phyloP scores from a whole-genome alignment of 2,888 invertebrate species.

The Cryptophagus acutangulus region DNA sequence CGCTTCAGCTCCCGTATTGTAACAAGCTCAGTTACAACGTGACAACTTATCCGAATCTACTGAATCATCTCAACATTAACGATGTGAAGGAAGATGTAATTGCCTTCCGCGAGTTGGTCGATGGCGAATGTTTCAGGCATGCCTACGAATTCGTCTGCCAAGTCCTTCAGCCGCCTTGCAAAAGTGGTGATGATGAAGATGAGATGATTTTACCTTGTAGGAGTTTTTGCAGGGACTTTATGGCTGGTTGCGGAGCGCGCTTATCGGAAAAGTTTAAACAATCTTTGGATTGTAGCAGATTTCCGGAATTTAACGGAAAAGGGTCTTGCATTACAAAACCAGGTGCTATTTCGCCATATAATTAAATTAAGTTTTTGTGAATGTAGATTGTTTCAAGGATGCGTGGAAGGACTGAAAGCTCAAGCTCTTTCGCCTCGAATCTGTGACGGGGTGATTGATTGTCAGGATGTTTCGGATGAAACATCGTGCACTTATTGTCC shows the following conservation, averaged over 20 bases:
- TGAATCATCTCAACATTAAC: conserved; percentile 59
- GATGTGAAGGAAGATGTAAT: conserved; percentile 73
- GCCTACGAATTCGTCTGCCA: conserved; percentile 89
- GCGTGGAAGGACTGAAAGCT: conserved; percentile 67
- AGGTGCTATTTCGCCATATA: conserved; percentile 47
- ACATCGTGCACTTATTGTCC: conserved; percentile 74
- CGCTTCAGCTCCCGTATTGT: conserved; percentile 65
- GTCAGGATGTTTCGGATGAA: conserved; percentile 79
- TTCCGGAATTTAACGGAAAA: conserved; percentile 72
- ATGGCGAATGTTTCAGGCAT: conserved; percentile 82
- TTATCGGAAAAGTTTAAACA: conserved; percentile 66
- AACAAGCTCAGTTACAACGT: conserved; percentile 68
- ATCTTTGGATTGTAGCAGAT: conserved; percentile 70
- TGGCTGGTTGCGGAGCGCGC: conserved; percentile 74
- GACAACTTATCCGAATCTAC: conserved; percentile 79
- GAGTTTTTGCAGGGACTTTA: conserved; percentile 79
- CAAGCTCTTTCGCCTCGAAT: conserved; percentile 71
- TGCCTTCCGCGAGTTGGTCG: conserved; percentile 78
- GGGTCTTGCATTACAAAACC: conserved; percentile 74
- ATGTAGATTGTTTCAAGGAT: conserved; percentile 51
- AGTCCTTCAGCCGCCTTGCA: conserved; percentile 76
- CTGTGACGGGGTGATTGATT: conserved; percentile 84
- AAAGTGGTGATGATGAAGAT: conserved; percentile 47
- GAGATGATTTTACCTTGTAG: conserved; percentile 69
- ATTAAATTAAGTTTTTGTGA: conserved; percentile 9